Percentiles rank a stretch among this genome's conserved stretches.
Conservation (phyloP, 2,797 vertebrate species). For the Bucorvus abyssinicus region DNA sequence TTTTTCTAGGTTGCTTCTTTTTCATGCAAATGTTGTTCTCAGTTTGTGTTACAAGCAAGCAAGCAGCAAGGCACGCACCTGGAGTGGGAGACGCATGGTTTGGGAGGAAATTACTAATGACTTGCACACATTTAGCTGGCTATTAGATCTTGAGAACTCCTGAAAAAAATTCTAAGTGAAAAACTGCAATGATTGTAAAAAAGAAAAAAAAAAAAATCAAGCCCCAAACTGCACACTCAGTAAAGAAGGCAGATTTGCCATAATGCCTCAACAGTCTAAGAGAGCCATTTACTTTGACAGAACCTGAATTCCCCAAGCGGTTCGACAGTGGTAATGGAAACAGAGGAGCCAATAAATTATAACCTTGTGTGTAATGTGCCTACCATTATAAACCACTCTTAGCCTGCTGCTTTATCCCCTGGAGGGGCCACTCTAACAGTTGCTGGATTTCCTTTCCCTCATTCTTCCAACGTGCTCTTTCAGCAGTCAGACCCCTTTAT, state of each 20-base stretch:
- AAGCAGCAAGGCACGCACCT: neutral
- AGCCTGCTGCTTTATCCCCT: conserved; percentile 17
- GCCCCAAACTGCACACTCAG: neutral
- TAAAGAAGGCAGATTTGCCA: conserved; percentile 30
- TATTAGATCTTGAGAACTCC: neutral
- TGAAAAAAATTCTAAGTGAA: neutral
- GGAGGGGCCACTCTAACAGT: neutral
- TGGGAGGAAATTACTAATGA: neutral
- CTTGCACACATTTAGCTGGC: neutral
- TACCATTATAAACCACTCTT: conserved; percentile 65
- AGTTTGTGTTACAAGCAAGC: neutral
- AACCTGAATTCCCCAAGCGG: conserved; percentile 47
- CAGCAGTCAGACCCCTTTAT: neutral
- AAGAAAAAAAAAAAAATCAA: neutral
- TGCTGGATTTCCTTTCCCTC: conserved; percentile 23
- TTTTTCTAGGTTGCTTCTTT: conserved; percentile 22
- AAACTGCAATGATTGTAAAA: conserved; percentile 7
- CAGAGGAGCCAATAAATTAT: conserved; percentile 68
- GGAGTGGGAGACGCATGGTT: neutral
- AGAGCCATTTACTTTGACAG: conserved; percentile 59
- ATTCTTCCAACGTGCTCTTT: neutral
- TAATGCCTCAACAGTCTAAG: conserved; percentile 20
- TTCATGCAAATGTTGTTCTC: conserved; percentile 31
- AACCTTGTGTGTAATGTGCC: conserved; percentile 39
- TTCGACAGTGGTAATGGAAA: conserved; percentile 55